A percentile compares a stretch with the other conserved stretches of the same genome.
Evolutionary conservation across 2,888 invertebrate genomes (phyloP).

Genomic region (Leptogaster cylindrica): DNA sequence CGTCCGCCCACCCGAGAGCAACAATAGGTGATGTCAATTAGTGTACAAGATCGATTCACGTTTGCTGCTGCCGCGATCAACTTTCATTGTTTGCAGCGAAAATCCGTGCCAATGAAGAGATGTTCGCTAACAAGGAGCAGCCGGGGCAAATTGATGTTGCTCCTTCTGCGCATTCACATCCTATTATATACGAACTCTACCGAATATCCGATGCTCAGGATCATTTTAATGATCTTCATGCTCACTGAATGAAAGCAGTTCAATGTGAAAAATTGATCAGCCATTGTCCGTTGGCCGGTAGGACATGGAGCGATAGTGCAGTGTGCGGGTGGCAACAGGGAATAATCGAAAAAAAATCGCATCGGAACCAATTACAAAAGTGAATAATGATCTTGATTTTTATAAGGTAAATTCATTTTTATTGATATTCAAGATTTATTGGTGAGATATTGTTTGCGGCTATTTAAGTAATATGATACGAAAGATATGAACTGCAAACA

Average conservation of each 20-base stretch:
- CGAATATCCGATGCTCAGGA: slow-evolving; percentile 24
- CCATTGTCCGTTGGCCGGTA: slow-evolving; percentile 26
- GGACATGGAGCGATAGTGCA: slow-evolving; percentile 13
- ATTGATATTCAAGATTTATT: slow-evolving; percentile 35
- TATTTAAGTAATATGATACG: slow-evolving; percentile 24
- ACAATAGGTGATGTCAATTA: slow-evolving; percentile 35
- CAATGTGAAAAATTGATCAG: slow-evolving; percentile 23
- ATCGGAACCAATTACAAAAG: slow-evolving; percentile 18
- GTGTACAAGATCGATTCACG: slow-evolving; percentile 32
- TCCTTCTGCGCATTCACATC: slow-evolving; percentile 4
- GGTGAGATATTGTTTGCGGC: slow-evolving; percentile 32
- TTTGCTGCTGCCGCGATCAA: slow-evolving; percentile 29
- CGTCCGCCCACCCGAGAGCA: slow-evolving; percentile 29
- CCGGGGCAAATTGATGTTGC: slow-evolving; percentile 27
- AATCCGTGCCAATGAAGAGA: slow-evolving; percentile 8
- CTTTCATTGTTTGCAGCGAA: slow-evolving; percentile 5
- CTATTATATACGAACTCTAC: slow-evolving; percentile 13
- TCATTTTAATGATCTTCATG: slow-evolving; percentile 21
- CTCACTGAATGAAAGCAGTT: slow-evolving; percentile 24
- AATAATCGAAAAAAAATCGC: slow-evolving; percentile 10
- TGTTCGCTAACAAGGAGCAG: slow-evolving; percentile 31
- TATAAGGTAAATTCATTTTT: slow-evolving; percentile 23
- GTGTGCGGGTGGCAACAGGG: slow-evolving; percentile 3
- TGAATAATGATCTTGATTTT: slow-evolving; percentile 31
- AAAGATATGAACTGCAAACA: too few species aligned